Conservation (phyloP, 2,888 invertebrate species). For the Bedellia somnulentella region DNA sequence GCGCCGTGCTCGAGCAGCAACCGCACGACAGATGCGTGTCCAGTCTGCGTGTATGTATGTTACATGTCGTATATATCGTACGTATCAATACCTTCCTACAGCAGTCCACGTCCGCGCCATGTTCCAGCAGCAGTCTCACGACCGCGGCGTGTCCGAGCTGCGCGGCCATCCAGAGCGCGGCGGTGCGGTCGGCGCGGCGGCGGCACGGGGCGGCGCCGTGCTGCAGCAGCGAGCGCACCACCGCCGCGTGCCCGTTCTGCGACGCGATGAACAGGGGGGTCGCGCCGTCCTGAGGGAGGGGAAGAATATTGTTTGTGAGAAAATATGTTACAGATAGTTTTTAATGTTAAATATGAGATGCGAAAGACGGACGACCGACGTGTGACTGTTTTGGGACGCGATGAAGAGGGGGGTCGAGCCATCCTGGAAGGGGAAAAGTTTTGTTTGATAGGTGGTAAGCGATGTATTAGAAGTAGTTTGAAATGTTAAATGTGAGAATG, state of each 20-base stretch:
- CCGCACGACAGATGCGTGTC: slow-evolving; percentile 79
- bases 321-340: too few relatives aligned
- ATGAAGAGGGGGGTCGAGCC: slow-evolving; percentile 70
- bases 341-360: too few relatives aligned
- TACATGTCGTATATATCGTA: too few relatives aligned
- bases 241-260: slow-evolving; percentile 89
- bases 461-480: too few relatives aligned
- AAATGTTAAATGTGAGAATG: too few relatives aligned
- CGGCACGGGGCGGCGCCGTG: slow-evolving; percentile 75
- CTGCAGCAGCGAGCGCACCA: slow-evolving; percentile 70
- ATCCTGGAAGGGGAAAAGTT: slow-evolving; percentile 73
- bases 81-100: too few relatives aligned
- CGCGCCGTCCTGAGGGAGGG: slow-evolving; percentile 74
- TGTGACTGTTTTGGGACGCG: slow-evolving; percentile 72
- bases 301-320: too few relatives aligned
- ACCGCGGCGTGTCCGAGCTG: slow-evolving; percentile 92
- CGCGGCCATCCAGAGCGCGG: slow-evolving; percentile 91
- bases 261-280: slow-evolving; percentile 91
- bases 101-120: slow-evolving; percentile 79
- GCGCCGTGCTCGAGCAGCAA: slow-evolving; percentile 79
- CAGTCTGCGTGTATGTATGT: too few relatives aligned
- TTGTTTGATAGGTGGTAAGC: too few relatives aligned
- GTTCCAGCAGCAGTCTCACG: slow-evolving; percentile 73
- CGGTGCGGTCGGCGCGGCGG: slow-evolving; percentile 80
- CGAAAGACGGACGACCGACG: too few relatives aligned